These are phyloP conservation scores for Lepilemur ruficaudatus DNA, from an alignment of 2,797 vertebrate species.

Conservation along the genomic window DNA sequence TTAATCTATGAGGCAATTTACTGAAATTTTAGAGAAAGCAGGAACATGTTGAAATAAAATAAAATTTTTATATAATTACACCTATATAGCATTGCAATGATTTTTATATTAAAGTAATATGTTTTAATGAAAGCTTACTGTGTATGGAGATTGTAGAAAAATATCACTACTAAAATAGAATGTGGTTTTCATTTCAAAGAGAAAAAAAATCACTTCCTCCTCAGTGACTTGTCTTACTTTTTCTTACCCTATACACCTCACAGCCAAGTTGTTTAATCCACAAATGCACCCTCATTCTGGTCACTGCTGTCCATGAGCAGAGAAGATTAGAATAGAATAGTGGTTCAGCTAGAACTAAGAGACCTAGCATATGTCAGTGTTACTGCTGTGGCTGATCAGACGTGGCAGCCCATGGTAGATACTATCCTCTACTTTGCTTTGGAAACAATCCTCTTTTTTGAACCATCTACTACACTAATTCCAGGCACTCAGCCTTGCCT, in stretches of 20 bases:
- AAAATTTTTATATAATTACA: not conserved
- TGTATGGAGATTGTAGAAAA: not conserved
- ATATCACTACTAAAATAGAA: not conserved
- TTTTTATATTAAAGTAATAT: constrained; percentile 53
- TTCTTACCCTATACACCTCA: not conserved
- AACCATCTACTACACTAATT: not conserved
- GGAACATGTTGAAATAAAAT: not conserved
- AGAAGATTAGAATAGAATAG: not conserved
- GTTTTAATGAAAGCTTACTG: constrained; percentile 14
- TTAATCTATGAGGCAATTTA: not conserved
- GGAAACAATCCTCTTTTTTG: not conserved
- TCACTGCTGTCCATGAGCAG: too few species aligned
- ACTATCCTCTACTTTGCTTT: not conserved
- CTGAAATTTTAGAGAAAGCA: not conserved
- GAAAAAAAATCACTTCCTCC: not conserved
- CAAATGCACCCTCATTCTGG: fast-evolving
- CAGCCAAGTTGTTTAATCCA: not conserved
- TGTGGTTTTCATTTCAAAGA: not conserved
- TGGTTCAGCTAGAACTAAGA: not conserved
- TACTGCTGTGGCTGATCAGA: not conserved
- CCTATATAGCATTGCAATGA: not conserved
- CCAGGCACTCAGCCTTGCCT: not conserved
- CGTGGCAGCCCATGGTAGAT: too few species aligned
- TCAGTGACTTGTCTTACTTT: not conserved
- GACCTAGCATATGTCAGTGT: fast-evolving